phyloP scores from a whole-genome alignment of 2,888 invertebrate species.

The Thera obeliscata region DNA sequence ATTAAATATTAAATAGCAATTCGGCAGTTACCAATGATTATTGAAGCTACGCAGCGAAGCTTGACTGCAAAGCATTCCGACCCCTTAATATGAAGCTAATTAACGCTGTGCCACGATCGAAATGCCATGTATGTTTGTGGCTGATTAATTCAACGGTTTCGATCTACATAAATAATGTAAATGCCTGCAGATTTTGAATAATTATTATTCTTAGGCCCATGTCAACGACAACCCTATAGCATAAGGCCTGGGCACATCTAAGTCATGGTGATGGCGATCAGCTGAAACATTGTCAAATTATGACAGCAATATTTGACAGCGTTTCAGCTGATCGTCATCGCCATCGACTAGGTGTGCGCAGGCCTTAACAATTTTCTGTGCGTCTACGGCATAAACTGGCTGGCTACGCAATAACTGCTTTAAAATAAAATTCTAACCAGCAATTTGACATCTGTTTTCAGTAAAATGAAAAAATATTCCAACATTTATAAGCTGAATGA shows the following conservation, averaged over 20 bases:
- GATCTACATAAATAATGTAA: conserved; percentile 2
- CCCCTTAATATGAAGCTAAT: conserved; percentile 10
- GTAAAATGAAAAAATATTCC: background rate
- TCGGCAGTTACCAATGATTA: conserved; percentile 12
- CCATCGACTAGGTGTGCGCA: too few species aligned
- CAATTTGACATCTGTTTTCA: background rate
- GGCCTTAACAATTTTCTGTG: background rate
- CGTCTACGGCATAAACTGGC: background rate
- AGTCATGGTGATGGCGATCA: too few species aligned
- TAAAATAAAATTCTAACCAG: background rate
- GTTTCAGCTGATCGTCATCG: too few species aligned
- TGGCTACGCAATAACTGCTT: background rate
- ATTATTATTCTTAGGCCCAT: background rate
- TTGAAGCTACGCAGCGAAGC: background rate
- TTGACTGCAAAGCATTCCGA: conserved; percentile 6
- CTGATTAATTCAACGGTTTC: conserved; percentile 10
- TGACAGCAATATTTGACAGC: too few species aligned
- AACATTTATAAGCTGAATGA: background rate
- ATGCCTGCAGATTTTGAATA: background rate
- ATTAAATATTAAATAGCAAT: conserved; percentile 7
- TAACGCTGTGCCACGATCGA: conserved; percentile 9
- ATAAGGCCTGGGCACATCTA: too few species aligned
- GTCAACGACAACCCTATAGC: background rate
- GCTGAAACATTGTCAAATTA: too few species aligned
- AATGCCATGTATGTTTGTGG: conserved; percentile 12